phyloP scores from a whole-genome alignment of 2,797 vertebrate species.

The Merluccius polli region DNA sequence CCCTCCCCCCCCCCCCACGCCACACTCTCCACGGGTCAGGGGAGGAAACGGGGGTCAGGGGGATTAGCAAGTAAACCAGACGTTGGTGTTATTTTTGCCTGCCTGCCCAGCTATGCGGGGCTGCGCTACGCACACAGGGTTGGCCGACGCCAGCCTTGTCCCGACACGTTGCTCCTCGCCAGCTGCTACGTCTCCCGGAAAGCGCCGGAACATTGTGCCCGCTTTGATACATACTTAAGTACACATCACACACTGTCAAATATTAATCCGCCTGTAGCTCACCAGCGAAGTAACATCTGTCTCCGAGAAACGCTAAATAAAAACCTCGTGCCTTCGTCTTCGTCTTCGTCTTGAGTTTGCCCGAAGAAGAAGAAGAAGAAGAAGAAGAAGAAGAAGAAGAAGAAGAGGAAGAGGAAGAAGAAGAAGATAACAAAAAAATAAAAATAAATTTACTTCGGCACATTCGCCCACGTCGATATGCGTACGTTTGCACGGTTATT shows the following conservation, averaged over 20 bases:
- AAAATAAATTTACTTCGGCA: slow-evolving; percentile 48
- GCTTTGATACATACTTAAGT: slow-evolving; percentile 72
- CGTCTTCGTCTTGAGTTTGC: slow-evolving; percentile 11
- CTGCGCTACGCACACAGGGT: slow-evolving; percentile 38
- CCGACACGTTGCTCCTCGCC: slow-evolving; percentile 53
- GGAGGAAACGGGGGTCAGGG: no score
- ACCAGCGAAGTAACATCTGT: slow-evolving; percentile 68
- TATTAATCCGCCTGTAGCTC: slow-evolving; percentile 62
- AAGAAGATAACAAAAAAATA: background rate
- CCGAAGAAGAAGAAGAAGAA: slow-evolving; percentile 39
- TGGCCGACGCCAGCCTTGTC: slow-evolving; percentile 43
- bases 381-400: background rate
- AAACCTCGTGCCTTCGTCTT: slow-evolving; percentile 43
- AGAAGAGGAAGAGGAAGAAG: no score
- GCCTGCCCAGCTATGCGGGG: slow-evolving; percentile 41
- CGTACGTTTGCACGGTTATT: slow-evolving; percentile 66
- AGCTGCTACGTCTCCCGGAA: slow-evolving; percentile 55
- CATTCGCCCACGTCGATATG: slow-evolving; percentile 46
- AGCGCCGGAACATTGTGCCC: slow-evolving; percentile 58
- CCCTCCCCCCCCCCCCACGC: no score
- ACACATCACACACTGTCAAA: slow-evolving; percentile 70
- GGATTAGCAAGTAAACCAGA: slow-evolving; percentile 34
- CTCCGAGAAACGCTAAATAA: slow-evolving; percentile 57
- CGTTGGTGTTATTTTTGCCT: slow-evolving; percentile 45
- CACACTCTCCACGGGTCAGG: no score